Evolutionary conservation across 2,888 invertebrate species (phyloP).

Genomic region (Stomorhina lunata): DNA sequence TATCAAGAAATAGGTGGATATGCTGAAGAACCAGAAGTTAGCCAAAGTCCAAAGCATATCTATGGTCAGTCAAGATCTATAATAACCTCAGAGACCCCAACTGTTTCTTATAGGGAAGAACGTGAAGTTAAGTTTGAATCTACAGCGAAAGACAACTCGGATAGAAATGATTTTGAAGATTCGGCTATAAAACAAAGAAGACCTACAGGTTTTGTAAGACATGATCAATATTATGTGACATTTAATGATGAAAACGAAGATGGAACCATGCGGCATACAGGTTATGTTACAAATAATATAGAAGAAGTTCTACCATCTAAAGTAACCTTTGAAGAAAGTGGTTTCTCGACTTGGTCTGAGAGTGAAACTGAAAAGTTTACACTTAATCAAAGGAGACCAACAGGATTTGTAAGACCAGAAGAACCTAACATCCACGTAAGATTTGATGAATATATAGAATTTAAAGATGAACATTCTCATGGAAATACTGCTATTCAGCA

Average conservation of each 20-base stretch:
- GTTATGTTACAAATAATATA: slow-evolving; percentile 10
- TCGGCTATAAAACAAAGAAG: slow-evolving; percentile 25
- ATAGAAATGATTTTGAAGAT: neutral
- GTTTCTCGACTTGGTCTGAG: neutral
- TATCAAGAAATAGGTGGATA: neutral
- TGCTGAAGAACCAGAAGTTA: neutral
- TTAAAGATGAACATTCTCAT: neutral
- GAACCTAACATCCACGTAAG: neutral
- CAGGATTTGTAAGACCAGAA: neutral
- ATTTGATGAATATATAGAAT: slow-evolving; percentile 16
- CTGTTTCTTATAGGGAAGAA: neutral
- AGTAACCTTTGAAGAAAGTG: neutral
- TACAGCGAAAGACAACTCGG: neutral
- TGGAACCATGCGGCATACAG: slow-evolving; percentile 39
- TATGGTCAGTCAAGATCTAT: slow-evolving; percentile 34
- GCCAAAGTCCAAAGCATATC: neutral
- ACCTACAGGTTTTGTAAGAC: slow-evolving; percentile 33
- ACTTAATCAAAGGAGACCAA: slow-evolving; percentile 45
- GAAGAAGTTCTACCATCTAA: neutral
- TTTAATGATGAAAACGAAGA: slow-evolving; percentile 27
- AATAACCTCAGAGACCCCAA: neutral
- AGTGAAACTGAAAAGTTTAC: slow-evolving; percentile 24
- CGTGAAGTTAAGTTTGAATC: slow-evolving; percentile 4
- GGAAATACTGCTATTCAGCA: slow-evolving; percentile 15
- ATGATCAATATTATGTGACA: slow-evolving; percentile 8